Evolutionary conservation across 1,140 invertebrate genomes (phyloP), one percentile per base, ranked within the genome.

Genomic region (Drosophila mauritiana): DNA sequence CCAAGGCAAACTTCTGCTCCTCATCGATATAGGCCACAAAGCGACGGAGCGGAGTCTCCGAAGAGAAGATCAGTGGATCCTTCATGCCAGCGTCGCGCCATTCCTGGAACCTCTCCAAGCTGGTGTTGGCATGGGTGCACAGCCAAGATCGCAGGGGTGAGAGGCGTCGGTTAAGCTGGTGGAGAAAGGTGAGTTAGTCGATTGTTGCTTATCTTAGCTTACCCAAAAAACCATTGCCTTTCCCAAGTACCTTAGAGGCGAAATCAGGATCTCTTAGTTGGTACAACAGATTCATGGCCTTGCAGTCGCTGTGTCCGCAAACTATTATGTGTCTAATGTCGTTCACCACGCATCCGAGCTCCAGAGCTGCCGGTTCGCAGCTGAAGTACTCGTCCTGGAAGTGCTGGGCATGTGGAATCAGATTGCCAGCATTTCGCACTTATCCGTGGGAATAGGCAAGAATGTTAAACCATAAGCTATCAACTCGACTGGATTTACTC

Each of bases 281-380:
- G 90, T 98, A 97, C 2, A 99, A 93, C 42, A 98, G 94, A 94
- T 98, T 98, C 95, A 99, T 98, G 4, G 98, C 98, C 94, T 99
- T 99, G 92, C 98, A 99, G 92, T 99, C 98, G 48, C 98, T 98
- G 92, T 99, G 98, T 0, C 98, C 98, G 91, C 98, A 99, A 12
- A 99, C 97, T 70, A 99, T 97, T 49, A 99, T 95, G 92, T 99
- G 97, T 57, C 96, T 94, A 48, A 99, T 98, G 83, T 97, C 95
- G 91, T 98, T 98, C n/a, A 98, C 94, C 31, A 98, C 95, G 91
- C 98, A 99, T 27, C 97, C 97, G 37, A 99, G 93, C 93, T 99
- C 98, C 69, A 99, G 92, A 8, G 98, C 98, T 12, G 97, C 98
- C 11, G 98, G 97, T 93, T 99, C 98, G 78, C 98, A 98, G 76